Conservation (phyloP, 2,888 invertebrate species). For the Chrysolina americana region DNA sequence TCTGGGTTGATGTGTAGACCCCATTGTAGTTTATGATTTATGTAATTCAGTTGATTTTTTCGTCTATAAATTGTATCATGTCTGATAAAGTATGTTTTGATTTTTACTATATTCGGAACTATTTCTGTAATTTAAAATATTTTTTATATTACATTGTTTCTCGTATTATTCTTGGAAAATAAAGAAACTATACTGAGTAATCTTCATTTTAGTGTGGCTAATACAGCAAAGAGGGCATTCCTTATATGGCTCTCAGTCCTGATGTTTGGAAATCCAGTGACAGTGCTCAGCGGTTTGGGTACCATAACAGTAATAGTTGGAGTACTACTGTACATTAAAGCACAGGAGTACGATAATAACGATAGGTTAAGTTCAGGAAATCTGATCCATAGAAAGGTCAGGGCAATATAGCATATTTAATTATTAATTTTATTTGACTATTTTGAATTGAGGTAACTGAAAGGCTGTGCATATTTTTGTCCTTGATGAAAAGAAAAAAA, state of each 20-base stretch:
- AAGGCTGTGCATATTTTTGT: neutral
- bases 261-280: slow-evolving; percentile 83
- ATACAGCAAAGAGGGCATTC: slow-evolving; percentile 84
- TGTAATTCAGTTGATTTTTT: no score
- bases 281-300: slow-evolving; percentile 80
- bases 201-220: slow-evolving; percentile 77
- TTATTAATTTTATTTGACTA: neutral
- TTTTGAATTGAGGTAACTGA: slow-evolving; percentile 13
- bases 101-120: no score
- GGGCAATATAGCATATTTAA: slow-evolving; percentile 64
- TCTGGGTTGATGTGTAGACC: no score
- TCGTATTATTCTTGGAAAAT: no score
- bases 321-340: slow-evolving; percentile 82
- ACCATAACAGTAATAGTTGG: slow-evolving; percentile 81
- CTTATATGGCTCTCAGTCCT: slow-evolving; percentile 84
- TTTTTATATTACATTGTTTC: no score
- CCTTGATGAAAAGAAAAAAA: neutral
- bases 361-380: slow-evolving; percentile 65
- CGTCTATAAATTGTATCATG: no score
- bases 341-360: slow-evolving; percentile 77
- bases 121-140: no score
- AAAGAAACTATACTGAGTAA: neutral
- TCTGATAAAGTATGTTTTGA: no score
- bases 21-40: no score
- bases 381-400: slow-evolving; percentile 66